Conservation (phyloP, 2,888 invertebrate species). For the Diaperis boleti region DNA sequence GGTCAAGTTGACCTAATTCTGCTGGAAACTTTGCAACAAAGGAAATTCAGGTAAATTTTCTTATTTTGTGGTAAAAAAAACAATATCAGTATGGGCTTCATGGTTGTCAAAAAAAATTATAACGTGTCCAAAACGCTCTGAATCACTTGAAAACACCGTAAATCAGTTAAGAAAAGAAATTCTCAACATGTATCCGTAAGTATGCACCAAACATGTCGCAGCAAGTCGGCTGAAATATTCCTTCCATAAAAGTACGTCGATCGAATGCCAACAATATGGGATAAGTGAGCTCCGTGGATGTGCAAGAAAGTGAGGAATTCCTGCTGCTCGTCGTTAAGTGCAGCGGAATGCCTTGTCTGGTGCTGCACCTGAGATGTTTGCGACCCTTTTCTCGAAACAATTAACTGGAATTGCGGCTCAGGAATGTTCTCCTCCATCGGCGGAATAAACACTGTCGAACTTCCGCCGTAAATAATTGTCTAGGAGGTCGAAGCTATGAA, state of each 20-base stretch:
- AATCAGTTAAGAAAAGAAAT: no score
- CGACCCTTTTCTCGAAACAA: neutral
- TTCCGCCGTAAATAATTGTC: conserved; percentile 23
- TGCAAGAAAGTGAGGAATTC: neutral
- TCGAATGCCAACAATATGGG: neutral
- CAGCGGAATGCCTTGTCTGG: neutral
- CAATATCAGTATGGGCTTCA: no score
- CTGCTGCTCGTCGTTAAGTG: neutral
- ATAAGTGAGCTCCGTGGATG: neutral
- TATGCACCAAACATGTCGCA: neutral
- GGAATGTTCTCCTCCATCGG: conserved; percentile 8
- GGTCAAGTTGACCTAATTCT: no score
- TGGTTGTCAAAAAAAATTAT: no score
- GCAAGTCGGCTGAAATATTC: neutral
- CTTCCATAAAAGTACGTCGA: neutral
- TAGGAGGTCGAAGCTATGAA: conserved; percentile 33
- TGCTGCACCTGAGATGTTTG: neutral
- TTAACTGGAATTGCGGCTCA: neutral
- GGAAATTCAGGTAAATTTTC: no score
- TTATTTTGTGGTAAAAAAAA: no score
- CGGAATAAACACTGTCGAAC: conserved; percentile 20
- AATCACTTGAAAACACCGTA: no score
- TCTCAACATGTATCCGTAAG: no score
- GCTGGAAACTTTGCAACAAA: no score
- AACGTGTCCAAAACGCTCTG: no score